Evolutionary conservation across 2,888 invertebrate species (phyloP).

Genomic region (Cephus pygmeus): DNA sequence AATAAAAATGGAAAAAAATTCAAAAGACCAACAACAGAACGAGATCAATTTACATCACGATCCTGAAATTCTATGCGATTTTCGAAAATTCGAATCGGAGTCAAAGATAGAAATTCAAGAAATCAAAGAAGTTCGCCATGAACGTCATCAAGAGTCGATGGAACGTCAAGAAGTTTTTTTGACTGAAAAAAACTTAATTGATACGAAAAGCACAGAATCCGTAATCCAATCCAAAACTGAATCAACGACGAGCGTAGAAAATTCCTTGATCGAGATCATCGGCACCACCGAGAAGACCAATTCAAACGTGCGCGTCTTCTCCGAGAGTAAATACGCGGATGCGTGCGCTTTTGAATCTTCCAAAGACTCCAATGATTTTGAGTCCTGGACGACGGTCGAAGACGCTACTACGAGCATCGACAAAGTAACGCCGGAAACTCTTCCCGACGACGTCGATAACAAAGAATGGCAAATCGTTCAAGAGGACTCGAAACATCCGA

Average conservation of each 20-base stretch:
- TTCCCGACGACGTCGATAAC: not conserved
- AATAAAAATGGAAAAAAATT: not conserved
- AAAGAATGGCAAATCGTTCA: slow-evolving; percentile 22
- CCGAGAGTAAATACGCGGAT: not conserved
- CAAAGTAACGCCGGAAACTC: slow-evolving; percentile 23
- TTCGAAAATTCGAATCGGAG: not conserved
- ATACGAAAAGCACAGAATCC: not conserved
- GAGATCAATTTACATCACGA: not conserved
- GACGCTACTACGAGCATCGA: slow-evolving; percentile 40
- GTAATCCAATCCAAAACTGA: slow-evolving; percentile 19
- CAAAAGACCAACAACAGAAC: not conserved
- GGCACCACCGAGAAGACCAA: not conserved
- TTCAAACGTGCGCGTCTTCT: not conserved
- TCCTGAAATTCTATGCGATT: not conserved
- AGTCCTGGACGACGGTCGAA: slow-evolving; percentile 48
- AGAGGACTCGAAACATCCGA: slow-evolving; percentile 19
- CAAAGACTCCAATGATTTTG: slow-evolving; percentile 23
- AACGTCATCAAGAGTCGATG: not conserved
- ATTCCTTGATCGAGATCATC: slow-evolving; percentile 7
- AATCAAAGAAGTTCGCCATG: not conserved
- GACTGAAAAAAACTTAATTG: not conserved
- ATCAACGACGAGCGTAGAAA: slow-evolving; percentile 30
- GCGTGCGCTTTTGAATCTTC: not conserved
- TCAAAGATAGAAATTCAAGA: not conserved
- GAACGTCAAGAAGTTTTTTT: not conserved